phyloP scores from a whole-genome alignment of 2,113 vertebrate genomes.

The Bothrops jararaca region DNA sequence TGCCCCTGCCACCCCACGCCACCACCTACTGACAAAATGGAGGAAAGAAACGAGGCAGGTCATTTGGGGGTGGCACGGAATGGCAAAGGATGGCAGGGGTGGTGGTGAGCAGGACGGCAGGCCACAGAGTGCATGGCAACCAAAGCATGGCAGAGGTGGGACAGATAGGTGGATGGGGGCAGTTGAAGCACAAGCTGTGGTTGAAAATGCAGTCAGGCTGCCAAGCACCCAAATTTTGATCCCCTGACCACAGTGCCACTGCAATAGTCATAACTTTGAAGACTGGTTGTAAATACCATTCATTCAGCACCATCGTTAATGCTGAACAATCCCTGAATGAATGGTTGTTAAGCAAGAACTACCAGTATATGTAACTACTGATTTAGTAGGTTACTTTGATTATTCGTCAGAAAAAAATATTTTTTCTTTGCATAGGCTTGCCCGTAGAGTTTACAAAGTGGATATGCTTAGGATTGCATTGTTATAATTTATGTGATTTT shows the following conservation, averaged over 20 bases:
- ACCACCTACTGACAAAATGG: neutral
- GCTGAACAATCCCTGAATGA: neutral
- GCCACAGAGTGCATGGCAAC: no score
- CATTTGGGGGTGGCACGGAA: no score
- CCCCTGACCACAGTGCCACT: neutral
- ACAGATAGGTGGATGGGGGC: no score
- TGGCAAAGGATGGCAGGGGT: no score
- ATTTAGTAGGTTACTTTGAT: neutral
- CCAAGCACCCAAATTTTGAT: neutral
- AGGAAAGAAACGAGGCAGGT: no score
- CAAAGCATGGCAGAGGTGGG: no score
- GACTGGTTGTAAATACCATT: neutral
- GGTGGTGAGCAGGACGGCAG: no score
- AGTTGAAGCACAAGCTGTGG: neutral
- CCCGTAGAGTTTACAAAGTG: neutral
- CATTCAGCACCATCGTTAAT: neutral
- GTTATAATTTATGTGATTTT: neutral
- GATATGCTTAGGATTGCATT: neutral
- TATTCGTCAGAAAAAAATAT: neutral
- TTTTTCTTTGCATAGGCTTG: neutral
- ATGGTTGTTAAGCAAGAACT: neutral
- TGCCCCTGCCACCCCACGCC: neutral
- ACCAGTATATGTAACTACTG: neutral
- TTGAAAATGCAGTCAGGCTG: neutral
- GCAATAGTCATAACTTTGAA: neutral